Percentiles rank a stretch among this genome's conserved stretches.
Evolutionary conservation across 2,113 vertebrate species (phyloP).

Genomic region (Pseudolaguvia tuberculata): DNA sequence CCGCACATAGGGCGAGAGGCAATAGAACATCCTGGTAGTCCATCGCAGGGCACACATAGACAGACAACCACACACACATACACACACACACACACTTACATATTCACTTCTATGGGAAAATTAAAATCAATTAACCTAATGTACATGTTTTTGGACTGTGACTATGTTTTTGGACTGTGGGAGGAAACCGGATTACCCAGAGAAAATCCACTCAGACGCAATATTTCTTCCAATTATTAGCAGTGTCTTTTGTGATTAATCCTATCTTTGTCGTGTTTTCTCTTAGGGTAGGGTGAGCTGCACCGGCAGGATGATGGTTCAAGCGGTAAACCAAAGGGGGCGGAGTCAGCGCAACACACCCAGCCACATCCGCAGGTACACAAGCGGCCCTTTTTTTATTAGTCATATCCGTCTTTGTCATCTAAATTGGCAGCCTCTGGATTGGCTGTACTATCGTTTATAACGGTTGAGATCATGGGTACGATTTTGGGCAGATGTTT

Average conservation of each 20-base stretch:
- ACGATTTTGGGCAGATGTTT: conserved; percentile 11
- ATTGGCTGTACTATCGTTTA: not conserved
- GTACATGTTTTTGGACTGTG: no score
- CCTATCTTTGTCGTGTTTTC: not conserved
- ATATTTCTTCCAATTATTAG: no score
- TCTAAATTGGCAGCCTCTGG: not conserved
- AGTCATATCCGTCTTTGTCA: not conserved
- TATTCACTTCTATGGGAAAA: no score
- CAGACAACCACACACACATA: no score
- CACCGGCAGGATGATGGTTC: conserved; percentile 95
- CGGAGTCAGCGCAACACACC: conserved; percentile 83
- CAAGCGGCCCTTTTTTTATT: not conserved
- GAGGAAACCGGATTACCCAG: no score
- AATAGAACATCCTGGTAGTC: no score
- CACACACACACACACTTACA: no score
- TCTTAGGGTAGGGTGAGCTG: conserved; percentile 87
- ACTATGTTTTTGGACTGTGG: no score
- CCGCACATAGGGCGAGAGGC: no score
- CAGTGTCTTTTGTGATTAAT: not conserved
- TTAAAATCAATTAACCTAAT: no score
- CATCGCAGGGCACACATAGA: no score
- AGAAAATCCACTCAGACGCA: no score
- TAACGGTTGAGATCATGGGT: conserved; percentile 4
- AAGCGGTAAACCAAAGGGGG: conserved; percentile 94
- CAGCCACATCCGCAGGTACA: conserved; percentile 87